Evolutionary conservation across 2,113 vertebrate genomes (phyloP).

Genomic region (Aramus guarauna): DNA sequence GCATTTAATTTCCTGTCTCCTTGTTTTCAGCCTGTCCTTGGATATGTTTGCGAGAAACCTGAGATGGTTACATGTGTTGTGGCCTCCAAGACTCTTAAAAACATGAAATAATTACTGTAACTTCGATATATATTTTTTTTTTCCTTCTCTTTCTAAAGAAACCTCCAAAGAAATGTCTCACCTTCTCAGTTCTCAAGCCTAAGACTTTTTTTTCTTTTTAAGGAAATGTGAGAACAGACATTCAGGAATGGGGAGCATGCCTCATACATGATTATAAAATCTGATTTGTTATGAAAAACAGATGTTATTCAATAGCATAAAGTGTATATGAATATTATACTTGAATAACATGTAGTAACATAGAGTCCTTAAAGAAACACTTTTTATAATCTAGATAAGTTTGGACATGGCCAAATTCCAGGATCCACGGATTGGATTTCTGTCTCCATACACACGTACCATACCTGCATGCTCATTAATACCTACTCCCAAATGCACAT

Average conservation of each 20-base stretch:
- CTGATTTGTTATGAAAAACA: conserved; percentile 39
- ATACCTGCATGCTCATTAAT: background rate
- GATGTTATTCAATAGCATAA: conserved; percentile 24
- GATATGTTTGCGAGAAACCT: conserved; percentile 57
- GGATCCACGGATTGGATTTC: background rate
- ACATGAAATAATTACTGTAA: conserved; percentile 33
- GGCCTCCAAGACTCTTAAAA: conserved; percentile 45
- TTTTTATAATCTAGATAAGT: background rate
- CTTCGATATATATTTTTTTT: background rate
- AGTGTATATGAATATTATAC: background rate
- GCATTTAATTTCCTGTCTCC: conserved; percentile 64
- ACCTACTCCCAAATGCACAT: background rate
- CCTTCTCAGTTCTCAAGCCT: conserved; percentile 55
- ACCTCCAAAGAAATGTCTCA: conserved; percentile 38
- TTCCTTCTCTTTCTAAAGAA: background rate
- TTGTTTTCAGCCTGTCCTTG: conserved; percentile 58
- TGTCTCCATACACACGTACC: background rate
- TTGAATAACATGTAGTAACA: background rate
- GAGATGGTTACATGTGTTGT: conserved; percentile 43
- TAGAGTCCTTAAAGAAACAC: background rate
- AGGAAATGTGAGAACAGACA: conserved; percentile 45
- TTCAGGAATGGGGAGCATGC: background rate
- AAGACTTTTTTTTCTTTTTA: background rate
- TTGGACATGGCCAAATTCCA: background rate
- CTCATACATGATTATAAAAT: conserved; percentile 29